Conservation (phyloP, 1,140 invertebrate species). For the Drosophila quadrilineata region DNA sequence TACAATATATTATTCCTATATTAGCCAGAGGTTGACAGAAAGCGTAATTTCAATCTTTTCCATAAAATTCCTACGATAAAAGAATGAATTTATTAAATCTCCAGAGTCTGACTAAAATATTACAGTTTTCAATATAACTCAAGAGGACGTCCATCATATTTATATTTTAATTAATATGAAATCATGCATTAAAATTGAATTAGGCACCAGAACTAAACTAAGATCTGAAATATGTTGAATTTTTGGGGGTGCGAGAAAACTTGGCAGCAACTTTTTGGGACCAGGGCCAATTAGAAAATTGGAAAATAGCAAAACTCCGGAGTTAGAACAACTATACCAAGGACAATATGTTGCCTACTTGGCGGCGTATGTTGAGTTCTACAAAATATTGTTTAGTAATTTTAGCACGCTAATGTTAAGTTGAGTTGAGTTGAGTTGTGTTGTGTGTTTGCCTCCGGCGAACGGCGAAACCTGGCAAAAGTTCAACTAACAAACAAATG, state of each 20-base stretch:
- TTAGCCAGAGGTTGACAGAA: background rate
- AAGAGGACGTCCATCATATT: too few species aligned
- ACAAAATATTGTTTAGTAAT: slow-evolving; percentile 77
- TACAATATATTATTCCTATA: slow-evolving; percentile 35
- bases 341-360: slow-evolving; percentile 72
- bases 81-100: too few species aligned
- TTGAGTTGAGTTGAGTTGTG: too few species aligned
- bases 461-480: slow-evolving; percentile 67
- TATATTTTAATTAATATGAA: slow-evolving; percentile 81
- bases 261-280: slow-evolving; percentile 68
- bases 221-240: slow-evolving; percentile 46
- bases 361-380: slow-evolving; percentile 37
- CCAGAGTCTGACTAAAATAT: too few species aligned
- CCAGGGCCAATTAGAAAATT: slow-evolving; percentile 79
- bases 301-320: slow-evolving; percentile 31
- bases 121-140: too few species aligned
- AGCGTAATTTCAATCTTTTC: too few species aligned
- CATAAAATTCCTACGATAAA: background rate
- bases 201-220: slow-evolving; percentile 70
- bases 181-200: slow-evolving; percentile 81
- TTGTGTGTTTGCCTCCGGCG: slow-evolving; percentile 68
- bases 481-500: slow-evolving; percentile 78
- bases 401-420: slow-evolving; percentile 71
- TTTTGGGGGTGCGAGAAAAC: slow-evolving; percentile 32
- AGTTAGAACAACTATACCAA: slow-evolving; percentile 22